Conservation (phyloP, 2,888 invertebrate species). For the Drosophila anomelani region DNA sequence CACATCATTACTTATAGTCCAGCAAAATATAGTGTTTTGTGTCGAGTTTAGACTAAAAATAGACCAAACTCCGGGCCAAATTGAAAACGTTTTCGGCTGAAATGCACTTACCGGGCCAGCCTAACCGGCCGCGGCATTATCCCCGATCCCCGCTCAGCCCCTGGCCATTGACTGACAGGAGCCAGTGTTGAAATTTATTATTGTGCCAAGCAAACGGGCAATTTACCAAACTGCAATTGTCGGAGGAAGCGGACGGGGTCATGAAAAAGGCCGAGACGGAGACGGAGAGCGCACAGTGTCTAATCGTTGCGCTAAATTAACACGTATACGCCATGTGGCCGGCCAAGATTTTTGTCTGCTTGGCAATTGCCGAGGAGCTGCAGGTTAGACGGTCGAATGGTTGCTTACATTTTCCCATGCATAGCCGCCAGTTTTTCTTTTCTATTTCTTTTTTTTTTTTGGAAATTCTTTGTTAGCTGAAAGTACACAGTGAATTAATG, state of each 20-base stretch:
- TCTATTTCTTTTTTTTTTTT: not conserved
- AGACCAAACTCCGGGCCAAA: constrained; percentile 56
- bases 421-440: constrained; percentile 27
- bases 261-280: constrained; percentile 1
- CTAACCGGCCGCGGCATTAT: not conserved
- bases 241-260: constrained; percentile 14
- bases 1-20: constrained; percentile 74
- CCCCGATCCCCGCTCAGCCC: constrained; percentile 14
- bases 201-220: constrained; percentile 67
- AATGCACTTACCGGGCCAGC: constrained; percentile 65
- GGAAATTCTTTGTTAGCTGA: not conserved
- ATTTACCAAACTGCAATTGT: constrained; percentile 57
- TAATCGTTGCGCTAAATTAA: constrained; percentile 73
- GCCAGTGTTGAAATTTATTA: constrained; percentile 66
- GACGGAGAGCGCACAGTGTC: constrained; percentile 49
- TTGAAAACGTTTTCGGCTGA: constrained; percentile 69
- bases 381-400: constrained; percentile 16
- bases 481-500: not conserved
- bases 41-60: constrained; percentile 47
- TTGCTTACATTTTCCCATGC: constrained; percentile 47
- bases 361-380: constrained; percentile 43
- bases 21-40: constrained; percentile 69
- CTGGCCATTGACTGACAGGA: constrained; percentile 57
- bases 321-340: constrained; percentile 75
- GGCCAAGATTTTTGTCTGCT: constrained; percentile 61